Conservation (phyloP, 2,888 invertebrate genomes). For the Neoscelio sp. region DNA sequence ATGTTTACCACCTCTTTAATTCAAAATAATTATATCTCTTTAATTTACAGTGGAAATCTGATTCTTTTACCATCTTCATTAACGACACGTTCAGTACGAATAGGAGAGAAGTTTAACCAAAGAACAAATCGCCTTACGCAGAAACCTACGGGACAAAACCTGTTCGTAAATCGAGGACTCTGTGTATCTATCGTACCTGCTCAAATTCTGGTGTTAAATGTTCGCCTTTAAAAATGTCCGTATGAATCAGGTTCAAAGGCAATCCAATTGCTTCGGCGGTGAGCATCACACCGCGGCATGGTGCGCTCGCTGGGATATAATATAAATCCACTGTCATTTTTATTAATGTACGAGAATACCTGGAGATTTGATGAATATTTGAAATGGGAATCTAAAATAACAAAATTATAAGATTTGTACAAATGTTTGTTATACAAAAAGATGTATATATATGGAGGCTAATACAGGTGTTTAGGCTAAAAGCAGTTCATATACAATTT, state of each 20-base stretch:
- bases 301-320: constrained; percentile 76
- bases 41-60: too few species aligned
- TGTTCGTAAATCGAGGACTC: neutral
- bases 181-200: constrained; percentile 73
- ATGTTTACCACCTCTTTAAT: too few species aligned
- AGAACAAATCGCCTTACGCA: neutral
- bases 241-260: constrained; percentile 78
- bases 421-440: too few species aligned
- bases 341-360: too few species aligned
- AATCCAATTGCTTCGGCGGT: constrained; percentile 81
- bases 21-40: too few species aligned
- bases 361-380: too few species aligned
- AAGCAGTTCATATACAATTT: too few species aligned
- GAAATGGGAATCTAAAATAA: too few species aligned
- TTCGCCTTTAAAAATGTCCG: constrained; percentile 79
- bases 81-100: neutral
- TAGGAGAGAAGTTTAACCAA: neutral
- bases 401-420: too few species aligned
- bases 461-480: too few species aligned
- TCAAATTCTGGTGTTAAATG: constrained; percentile 81
- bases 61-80: too few species aligned
- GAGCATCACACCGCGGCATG: constrained; percentile 81
- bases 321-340: constrained; percentile 78
- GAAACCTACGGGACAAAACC: neutral
- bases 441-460: too few species aligned